phyloP scores from a whole-genome alignment of 2,113 vertebrate species.

The Sus scrofa region DNA sequence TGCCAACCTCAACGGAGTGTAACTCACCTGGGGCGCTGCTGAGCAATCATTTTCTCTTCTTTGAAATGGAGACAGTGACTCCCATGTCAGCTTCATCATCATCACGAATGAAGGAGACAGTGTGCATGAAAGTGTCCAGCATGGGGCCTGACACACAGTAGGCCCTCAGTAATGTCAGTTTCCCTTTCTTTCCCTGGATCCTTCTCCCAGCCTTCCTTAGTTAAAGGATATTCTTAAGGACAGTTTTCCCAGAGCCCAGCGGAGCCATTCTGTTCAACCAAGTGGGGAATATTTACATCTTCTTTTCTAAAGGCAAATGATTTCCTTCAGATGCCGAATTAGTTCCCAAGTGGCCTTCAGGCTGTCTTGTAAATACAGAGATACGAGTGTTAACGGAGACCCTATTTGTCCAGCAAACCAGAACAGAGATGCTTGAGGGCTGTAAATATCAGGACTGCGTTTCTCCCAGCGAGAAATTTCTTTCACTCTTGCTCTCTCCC shows the following conservation, averaged over 20 bases:
- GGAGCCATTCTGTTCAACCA: slow-evolving; percentile 33
- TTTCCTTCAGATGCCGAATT: slow-evolving; percentile 47
- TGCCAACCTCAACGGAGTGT: not conserved
- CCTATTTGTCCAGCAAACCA: slow-evolving; percentile 46
- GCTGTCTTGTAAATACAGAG: slow-evolving; percentile 42
- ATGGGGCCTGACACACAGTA: rapidly evolving
- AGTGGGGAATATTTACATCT: slow-evolving; percentile 63
- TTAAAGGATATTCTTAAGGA: not conserved
- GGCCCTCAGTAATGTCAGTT: not conserved
- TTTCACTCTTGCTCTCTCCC: not conserved
- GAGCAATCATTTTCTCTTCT: not conserved
- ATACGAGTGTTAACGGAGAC: not conserved
- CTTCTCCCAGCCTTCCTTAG: not conserved
- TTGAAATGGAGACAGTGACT: not conserved
- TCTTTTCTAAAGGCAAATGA: slow-evolving; percentile 68
- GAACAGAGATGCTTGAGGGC: not conserved
- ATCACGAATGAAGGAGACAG: rapidly evolving
- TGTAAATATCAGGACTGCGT: not conserved
- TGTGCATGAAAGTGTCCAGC: rapidly evolving
- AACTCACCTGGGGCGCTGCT: not conserved
- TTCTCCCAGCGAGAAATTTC: not conserved
- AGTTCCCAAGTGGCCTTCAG: slow-evolving; percentile 33
- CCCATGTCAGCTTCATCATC: not conserved
- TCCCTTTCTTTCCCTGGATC: not conserved
- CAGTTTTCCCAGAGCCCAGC: not conserved